These are phyloP conservation scores for Mythimna ferrago DNA, from an alignment of 2,888 invertebrate species.

Conservation along the genomic window DNA sequence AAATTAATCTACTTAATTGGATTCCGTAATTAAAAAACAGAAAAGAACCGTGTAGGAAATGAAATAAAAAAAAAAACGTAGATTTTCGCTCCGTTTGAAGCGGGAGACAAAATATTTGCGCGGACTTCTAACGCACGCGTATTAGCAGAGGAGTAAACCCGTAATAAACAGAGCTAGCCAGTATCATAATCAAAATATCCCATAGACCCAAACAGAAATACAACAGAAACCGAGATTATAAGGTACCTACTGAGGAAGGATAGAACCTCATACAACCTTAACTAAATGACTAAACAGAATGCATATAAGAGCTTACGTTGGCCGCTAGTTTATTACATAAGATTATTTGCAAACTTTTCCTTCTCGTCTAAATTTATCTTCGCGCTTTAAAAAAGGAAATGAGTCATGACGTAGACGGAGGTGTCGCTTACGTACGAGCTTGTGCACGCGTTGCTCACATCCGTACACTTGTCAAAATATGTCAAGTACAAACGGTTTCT, in stretches of 20 bases:
- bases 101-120: background rate
- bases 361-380: conserved; percentile 29
- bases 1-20: background rate
- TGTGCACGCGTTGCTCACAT: conserved; percentile 18
- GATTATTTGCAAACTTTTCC: conserved; percentile 37
- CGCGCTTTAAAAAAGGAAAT: conserved; percentile 41
- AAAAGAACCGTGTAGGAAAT: background rate
- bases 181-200: background rate
- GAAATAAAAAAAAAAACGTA: background rate
- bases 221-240: background rate
- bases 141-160: too few relatives aligned
- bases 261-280: background rate
- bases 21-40: background rate
- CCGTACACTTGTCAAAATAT: conserved; percentile 35
- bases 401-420: conserved; percentile 37
- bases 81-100: background rate
- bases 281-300: background rate
- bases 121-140: too few relatives aligned
- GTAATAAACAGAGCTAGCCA: background rate
- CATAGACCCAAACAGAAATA: background rate
- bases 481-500: conserved; percentile 12
- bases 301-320: background rate
- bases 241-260: background rate
- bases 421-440: conserved; percentile 28
- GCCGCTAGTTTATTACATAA: conserved; percentile 15